Evolutionary conservation across 2,113 vertebrate species (phyloP), one percentile per base, ranked within the genome.

Genomic region (Azemiops feae): DNA sequence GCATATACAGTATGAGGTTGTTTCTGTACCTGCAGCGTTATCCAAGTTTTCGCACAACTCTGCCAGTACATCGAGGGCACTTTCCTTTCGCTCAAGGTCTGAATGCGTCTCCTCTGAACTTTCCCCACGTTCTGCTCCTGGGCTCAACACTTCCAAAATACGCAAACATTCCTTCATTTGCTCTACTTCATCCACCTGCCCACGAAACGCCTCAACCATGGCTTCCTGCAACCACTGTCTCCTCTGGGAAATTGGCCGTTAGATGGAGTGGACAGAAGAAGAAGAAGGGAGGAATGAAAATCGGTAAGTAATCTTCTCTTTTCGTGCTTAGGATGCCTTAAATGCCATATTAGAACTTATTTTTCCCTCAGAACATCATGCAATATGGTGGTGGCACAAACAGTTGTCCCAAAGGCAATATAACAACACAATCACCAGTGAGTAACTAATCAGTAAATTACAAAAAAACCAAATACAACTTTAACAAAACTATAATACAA

Each of bases 11-110:
- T n/a, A n/a, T 1, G 11, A 55, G 11, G 1, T 1, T 14, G 1
- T 34, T n/a, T 5, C 0, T 96, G 53, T 93, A 99, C 98, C 99
- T 98, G 98, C 96, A 0, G 99, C 98, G 3, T 99, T 99, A 97
- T 99, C 99, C 95, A 99, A 96, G 94, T 99, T 99, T 93, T 99
- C 99, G 93, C 98, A 99, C 92, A 99, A 96, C 85, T 99, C 98
- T 0, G 98, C 98, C 91, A 99, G 96, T 30, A 98, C 55, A 95
- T 99, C 98, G 91, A 99, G 97, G 5, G 98, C 98, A 0, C 95
- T 92, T 91, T 98, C 98, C n/a, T 97, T 96, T 93, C 97, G 97
- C 50, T 98, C 97, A 0, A 64, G 30, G 0, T 94, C 92, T 54
- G 93, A 93, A 47, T 97, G 96, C 0, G 95, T 94, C 20, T 97